Percentiles rank a stretch among this genome's conserved stretches.
Conservation (phyloP, 2,888 invertebrate genomes). For the Strigamia maritima region DNA sequence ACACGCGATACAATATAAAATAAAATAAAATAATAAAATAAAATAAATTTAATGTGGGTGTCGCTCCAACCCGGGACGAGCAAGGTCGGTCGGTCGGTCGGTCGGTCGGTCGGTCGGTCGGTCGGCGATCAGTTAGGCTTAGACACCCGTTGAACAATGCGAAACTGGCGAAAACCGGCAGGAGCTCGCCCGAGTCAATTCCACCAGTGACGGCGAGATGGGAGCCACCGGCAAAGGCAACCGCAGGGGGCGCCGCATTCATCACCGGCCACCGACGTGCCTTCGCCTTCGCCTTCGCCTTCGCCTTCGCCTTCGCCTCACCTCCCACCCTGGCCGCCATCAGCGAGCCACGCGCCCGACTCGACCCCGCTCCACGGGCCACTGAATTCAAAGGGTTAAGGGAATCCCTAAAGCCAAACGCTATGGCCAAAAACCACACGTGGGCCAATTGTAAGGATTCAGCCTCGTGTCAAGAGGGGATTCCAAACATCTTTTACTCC, state of each 20-base stretch:
- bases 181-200: neutral
- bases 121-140: neutral
- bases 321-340: neutral
- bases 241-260: conserved; percentile 8
- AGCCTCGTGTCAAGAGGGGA: conserved; percentile 16
- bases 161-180: neutral
- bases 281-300: too few relatives aligned
- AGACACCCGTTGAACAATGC: neutral
- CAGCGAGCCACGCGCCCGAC: neutral
- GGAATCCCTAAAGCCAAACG: conserved; percentile 19
- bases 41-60: too few relatives aligned
- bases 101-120: neutral
- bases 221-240: neutral
- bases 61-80: too few relatives aligned
- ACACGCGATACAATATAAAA: too few relatives aligned
- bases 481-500: neutral
- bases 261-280: neutral
- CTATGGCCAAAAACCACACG: conserved; percentile 4
- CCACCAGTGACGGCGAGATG: neutral
- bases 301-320: too few relatives aligned
- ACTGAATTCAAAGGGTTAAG: conserved; percentile 23
- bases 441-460: conserved; percentile 6
- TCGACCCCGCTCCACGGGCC: conserved; percentile 11
- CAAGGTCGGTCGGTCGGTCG: too few relatives aligned
- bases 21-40: too few relatives aligned